Evolutionary conservation across 2,888 invertebrate species (phyloP).

Genomic region (Cephus nigrinus): DNA sequence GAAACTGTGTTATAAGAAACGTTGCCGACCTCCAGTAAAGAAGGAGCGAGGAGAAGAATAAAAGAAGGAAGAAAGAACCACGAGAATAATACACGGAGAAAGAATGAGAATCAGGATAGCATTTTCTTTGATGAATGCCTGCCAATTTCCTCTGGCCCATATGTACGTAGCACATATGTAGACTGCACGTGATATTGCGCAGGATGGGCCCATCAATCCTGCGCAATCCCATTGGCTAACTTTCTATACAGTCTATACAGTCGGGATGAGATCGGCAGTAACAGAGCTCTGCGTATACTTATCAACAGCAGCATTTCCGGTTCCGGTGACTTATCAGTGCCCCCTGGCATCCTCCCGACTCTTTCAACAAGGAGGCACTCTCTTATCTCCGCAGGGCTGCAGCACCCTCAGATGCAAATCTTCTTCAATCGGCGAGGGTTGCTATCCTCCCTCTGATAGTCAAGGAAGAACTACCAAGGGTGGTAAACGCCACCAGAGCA

Average conservation of each 20-base stretch:
- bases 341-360: background rate
- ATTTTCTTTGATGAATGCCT: conserved; percentile 1
- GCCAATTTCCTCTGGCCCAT: background rate
- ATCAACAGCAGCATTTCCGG: conserved; percentile 18
- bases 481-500: background rate
- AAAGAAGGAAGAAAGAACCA: background rate
- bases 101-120: background rate
- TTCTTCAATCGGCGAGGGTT: background rate
- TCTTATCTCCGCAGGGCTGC: conserved; percentile 43
- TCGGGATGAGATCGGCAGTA: conserved; percentile 1
- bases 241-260: background rate
- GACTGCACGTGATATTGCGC: conserved; percentile 21
- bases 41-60: background rate
- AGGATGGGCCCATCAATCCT: conserved; percentile 18
- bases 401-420: conserved; percentile 20
- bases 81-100: background rate
- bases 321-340: conserved; percentile 18
- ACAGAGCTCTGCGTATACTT: conserved; percentile 9
- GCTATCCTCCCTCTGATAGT: background rate
- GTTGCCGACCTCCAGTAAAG: background rate
- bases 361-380: conserved; percentile 12
- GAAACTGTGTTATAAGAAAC: background rate
- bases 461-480: background rate
- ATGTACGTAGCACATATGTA: background rate
- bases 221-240: conserved; percentile 15